Evolutionary conservation across 2,888 invertebrate species (phyloP).

Genomic region (Celastrina argiolus): DNA sequence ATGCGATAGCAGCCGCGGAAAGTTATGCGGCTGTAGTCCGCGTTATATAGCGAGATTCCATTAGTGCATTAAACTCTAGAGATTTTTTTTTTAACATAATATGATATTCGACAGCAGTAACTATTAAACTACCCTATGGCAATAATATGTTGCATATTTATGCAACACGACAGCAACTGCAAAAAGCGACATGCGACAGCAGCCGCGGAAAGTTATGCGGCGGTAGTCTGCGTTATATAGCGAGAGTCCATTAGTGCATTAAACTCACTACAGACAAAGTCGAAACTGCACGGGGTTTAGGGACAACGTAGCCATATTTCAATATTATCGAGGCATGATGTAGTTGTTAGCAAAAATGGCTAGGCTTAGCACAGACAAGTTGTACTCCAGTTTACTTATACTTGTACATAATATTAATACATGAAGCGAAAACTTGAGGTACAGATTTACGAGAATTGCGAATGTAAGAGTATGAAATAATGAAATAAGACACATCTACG

Average conservation of each 20-base stretch:
- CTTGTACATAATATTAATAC: too few relatives aligned
- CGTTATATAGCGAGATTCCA: neutral
- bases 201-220: neutral
- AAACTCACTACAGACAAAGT: neutral
- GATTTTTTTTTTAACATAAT: too few relatives aligned
- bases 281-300: neutral
- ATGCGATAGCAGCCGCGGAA: neutral
- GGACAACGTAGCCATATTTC: neutral
- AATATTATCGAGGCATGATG: neutral
- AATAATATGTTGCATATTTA: too few relatives aligned
- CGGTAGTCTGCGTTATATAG: neutral
- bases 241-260: slow-evolving; percentile 3
- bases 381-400: too few relatives aligned
- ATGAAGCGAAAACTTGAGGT: too few relatives aligned
- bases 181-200: neutral
- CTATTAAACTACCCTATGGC: too few relatives aligned
- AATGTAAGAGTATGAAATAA: too few relatives aligned
- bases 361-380: too few relatives aligned
- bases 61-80: slow-evolving; percentile 1
- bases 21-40: neutral
- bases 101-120: too few relatives aligned
- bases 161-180: too few relatives aligned
- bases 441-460: too few relatives aligned
- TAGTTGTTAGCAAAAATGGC: neutral
- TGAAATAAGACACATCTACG: too few relatives aligned